Conservation (phyloP, 2,888 invertebrate genomes). For the Notodromas monacha region DNA sequence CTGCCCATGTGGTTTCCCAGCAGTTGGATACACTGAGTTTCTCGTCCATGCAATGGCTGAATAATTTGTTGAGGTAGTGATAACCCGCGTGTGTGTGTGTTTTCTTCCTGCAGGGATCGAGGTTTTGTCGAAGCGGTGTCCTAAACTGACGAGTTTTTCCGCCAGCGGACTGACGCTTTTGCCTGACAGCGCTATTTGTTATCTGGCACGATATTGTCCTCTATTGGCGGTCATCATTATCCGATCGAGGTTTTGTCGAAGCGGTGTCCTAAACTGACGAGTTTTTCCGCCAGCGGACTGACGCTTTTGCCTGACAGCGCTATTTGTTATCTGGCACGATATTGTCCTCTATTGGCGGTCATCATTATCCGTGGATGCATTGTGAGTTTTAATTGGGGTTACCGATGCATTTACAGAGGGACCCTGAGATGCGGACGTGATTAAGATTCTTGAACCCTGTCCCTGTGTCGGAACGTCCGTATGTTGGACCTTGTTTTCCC, state of each 20-base stretch:
- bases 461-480: no score
- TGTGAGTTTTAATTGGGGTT: constrained; percentile 23
- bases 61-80: no score
- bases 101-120: constrained; percentile 21
- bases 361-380: constrained; percentile 77
- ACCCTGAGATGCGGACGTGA: no score
- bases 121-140: constrained; percentile 57
- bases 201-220: constrained; percentile 53
- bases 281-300: constrained; percentile 18
- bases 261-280: constrained; percentile 44
- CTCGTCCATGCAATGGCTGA: no score
- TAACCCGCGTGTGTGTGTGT: no score
- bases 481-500: no score
- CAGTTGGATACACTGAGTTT: constrained; percentile 17
- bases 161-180: constrained; percentile 16
- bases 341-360: constrained; percentile 53
- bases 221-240: constrained; percentile 52
- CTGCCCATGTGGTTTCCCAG: no score
- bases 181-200: constrained; percentile 47
- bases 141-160: constrained; percentile 27
- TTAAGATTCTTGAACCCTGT: no score
- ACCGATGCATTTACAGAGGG: not conserved
- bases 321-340: constrained; percentile 48
- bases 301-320: constrained; percentile 31
- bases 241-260: constrained; percentile 54